Base-by-base conservation (phyloP, 2,113 vertebrate genomes). In the Leptobrachium leishanense region DNA sequence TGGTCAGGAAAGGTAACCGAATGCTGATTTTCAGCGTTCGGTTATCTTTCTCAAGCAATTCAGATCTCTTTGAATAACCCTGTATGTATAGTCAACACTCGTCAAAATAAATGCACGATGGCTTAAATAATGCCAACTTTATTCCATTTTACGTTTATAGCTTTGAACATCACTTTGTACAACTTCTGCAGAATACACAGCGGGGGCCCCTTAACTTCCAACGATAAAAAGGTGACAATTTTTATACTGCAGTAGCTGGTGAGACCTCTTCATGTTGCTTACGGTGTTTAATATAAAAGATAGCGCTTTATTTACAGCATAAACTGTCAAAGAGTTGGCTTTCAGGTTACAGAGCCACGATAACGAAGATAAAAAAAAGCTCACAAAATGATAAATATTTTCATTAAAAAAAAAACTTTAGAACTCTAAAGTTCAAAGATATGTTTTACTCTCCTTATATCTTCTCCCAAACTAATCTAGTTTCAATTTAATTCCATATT, bases 401-500 rank as follows among this genome's bases (percentile, higher is more conserved):
- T 80, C 77, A 80, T 80, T 80, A 80, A 74, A 80, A 50, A 50
- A 50, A 80, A 80, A 80, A 80, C 77, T 80, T 74, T 73, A 74
- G 74, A 80, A 77, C 75, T 77, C 75, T 65, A 80, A 80, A 80
- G 77, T 80, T 80, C 77, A 80, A 80, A 80, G 77, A 80, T 80
- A 80, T 80, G 77, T 80, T 80, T 80, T 79, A 59, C 77, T 59
- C 77, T 74, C 71, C 77, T 80, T 73, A 80, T 80, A 80, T 80
- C 77, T 80, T 80, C 77, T 74, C 77, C 77, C 77, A 91, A 93
- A 90, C 83, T 90, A 94, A 93, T 94, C 91, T 84, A 75, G 88
- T 90, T 92, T 86, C 88, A 91, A 93, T 93, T 93, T 90, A 90
- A 91, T 92, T 90, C 89, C 90, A 92, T 94, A 95, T 92, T 92